Evolutionary conservation across 2,888 invertebrate genomes (phyloP), one percentile per base, ranked within the genome.

Genomic region (Megalurothrips usitatus): DNA sequence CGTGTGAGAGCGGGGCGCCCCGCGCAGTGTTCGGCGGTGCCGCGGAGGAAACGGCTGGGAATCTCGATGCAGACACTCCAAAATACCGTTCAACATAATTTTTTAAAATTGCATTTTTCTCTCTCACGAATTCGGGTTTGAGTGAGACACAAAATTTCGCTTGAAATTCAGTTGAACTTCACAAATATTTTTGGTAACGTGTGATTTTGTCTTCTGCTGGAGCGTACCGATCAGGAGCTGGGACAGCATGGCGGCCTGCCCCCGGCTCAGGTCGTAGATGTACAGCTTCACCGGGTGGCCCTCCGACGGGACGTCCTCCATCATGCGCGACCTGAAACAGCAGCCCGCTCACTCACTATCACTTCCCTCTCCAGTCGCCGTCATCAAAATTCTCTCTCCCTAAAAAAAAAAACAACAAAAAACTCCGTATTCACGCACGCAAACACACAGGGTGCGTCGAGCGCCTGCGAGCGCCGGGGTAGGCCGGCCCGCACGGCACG

Each of bases 21-120:
- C 63, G 80, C 80, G 80, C 48, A 49, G 49, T 11, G 49, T 14
- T 78, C 79, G 82, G 81, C 81, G 81, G 82, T 75, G 80, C 83
- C 82, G 81, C 82, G 83, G 83, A 82, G 83, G 84, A 84, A 84
- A 84, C 58, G 58, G 58, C 14, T n/a, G 14, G 58, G 14, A 0
- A 17, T 43, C 14, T 17, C 58, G 58, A 1, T n/a, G 58, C 14
- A 2, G 10, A 52, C 14, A 52, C 10, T 43, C 6, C 3, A 43
- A 43, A 43, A 43, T 43, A 4, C 34, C 34, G 34, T 43, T 4
- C 3, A 43, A 43, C 6, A 43, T 43, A 2, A n/a, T n/a, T n/a
- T n/a, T n/a, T n/a, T n/a, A n/a, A 6, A 43, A 43, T 43, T 43
- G 34, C 34, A 43, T 43, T 43, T 43, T n/a, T n/a, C n/a, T n/a